These are phyloP conservation scores for Dipus sagitta DNA, from an alignment of 2,797 vertebrate genomes.

Conservation along the genomic window DNA sequence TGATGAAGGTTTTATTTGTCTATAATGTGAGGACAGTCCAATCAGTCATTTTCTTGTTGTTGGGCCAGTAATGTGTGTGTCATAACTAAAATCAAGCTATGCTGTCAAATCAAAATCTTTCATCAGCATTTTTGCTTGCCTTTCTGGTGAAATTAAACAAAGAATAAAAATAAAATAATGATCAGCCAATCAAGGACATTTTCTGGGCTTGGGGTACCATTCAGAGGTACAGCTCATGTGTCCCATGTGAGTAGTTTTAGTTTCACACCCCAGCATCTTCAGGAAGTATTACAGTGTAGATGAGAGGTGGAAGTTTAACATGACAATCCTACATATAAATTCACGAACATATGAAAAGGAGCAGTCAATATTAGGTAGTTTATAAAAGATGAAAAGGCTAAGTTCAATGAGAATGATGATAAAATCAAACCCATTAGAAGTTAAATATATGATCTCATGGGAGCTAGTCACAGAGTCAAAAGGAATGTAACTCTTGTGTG, in stretches of 20 bases:
- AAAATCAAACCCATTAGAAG: background rate
- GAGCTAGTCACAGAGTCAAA: background rate
- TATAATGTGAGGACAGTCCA: background rate
- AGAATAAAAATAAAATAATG: background rate
- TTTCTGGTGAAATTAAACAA: background rate
- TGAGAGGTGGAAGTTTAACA: background rate
- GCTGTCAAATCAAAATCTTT: background rate
- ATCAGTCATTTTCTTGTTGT: background rate
- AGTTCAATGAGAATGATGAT: background rate
- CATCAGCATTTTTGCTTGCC: background rate
- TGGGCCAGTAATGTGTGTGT: background rate
- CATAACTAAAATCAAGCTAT: background rate
- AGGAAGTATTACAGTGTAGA: background rate
- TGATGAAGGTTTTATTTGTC: background rate
- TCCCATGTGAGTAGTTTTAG: rapidly evolving
- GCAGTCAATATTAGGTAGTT: background rate
- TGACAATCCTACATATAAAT: background rate
- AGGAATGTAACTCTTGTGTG: slow-evolving; percentile 17
- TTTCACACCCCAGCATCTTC: background rate
- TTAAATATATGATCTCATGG: background rate
- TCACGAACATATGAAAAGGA: background rate
- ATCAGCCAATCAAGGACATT: background rate
- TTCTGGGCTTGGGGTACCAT: rapidly evolving
- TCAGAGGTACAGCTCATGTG: background rate
- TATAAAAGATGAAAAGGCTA: background rate